These are phyloP conservation scores for Psammodynastes pulverulentus DNA, from an alignment of 2,113 vertebrate species.

Conservation along the genomic window DNA sequence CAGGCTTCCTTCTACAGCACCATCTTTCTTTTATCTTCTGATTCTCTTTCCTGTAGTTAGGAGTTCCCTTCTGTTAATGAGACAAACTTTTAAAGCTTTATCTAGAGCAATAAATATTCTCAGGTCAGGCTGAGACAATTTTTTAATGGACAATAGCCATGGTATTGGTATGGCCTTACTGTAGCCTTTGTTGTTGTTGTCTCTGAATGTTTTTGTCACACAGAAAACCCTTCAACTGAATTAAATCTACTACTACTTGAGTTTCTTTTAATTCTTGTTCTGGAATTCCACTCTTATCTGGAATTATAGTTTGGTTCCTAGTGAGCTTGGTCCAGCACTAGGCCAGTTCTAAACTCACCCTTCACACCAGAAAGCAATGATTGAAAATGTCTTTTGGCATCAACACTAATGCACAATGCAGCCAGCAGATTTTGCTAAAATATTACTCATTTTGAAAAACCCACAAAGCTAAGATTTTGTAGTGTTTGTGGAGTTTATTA, in stretches of 20 bases:
- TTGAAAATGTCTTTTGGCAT: background rate
- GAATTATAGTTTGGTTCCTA: background rate
- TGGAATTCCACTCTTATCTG: background rate
- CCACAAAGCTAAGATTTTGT: background rate
- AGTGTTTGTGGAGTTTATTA: background rate
- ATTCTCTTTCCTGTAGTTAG: background rate
- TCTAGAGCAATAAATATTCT: background rate
- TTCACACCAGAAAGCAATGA: background rate
- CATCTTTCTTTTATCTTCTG: background rate
- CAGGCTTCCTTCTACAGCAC: background rate
- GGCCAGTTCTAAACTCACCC: background rate
- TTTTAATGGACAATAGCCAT: background rate
- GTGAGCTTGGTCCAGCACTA: background rate
- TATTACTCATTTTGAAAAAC: background rate
- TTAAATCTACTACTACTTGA: background rate
- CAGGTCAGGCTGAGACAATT: background rate
- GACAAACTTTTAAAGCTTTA: background rate
- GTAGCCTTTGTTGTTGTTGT: no score
- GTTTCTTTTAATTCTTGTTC: background rate
- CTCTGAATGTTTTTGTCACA: background rate
- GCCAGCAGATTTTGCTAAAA: background rate
- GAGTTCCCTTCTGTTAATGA: background rate
- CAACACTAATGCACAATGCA: background rate
- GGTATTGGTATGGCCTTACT: background rate
- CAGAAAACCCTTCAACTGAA: background rate